Evolutionary conservation across 2,888 invertebrate genomes (phyloP), one percentile per base, ranked within the genome.

Genomic region (Trachelus stipa): DNA sequence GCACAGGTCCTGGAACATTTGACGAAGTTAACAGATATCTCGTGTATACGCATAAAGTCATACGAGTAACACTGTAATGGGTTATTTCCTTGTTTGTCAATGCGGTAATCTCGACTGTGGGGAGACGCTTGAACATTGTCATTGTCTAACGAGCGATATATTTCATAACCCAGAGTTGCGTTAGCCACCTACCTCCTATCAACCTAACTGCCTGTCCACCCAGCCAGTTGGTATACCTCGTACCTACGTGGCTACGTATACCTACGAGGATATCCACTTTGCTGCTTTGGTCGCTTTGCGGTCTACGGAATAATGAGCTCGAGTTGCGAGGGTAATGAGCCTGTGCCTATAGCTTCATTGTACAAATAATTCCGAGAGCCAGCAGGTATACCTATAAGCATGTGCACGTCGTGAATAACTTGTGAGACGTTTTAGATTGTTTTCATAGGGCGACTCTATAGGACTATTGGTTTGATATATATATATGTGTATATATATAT

Each of bases 291-390:
- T 88, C 88, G 84, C 85, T 87, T 88, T 90, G 90, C 88, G 90
- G 90, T 90, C 81, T 84, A 77, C 81, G 77, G 81, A 84, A 86
- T 89, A 90, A 90, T 89, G 90, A 90, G 88, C 87, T 88, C 79
- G 84, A 86, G 85, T 85, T 84, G 86, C 85, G 84, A 86, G 86
- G 87, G 88, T 89, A 90, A 90, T 89, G 89, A 89, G 89, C 83
- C 85, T 85, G 84, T 82, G 86, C 23, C 56, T 56, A 56, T 56
- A 56, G 23, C 56, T 56, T 56, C 56, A 56, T 56, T 56, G 56
- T 56, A 56, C 56, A 56, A 56, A 56, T 56, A 56, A 56, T 56
- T 56, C 56, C 56, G 9, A 56, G 56, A 56, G 6, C 23, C 1
- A 23, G 56, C 1, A 23, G 56, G 56, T 56, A 56, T 56, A 56